Evolutionary conservation across 2,113 vertebrate genomes (phyloP).

Genomic region (Gobius niger): DNA sequence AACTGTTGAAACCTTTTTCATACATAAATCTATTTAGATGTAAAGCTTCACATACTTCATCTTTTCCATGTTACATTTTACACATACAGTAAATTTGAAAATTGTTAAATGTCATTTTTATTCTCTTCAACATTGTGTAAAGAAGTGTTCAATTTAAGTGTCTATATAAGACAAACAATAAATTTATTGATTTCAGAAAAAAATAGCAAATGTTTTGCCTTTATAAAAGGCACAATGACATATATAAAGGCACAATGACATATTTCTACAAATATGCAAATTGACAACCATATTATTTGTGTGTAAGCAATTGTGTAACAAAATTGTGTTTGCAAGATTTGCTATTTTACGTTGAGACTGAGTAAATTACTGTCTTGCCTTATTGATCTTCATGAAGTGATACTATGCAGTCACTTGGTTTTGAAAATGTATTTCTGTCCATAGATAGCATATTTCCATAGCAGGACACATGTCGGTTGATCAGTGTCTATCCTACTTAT

Average conservation of each 20-base stretch:
- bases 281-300: neutral
- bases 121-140: neutral
- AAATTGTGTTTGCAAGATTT: slow-evolving; percentile 24
- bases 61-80: neutral
- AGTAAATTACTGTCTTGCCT: slow-evolving; percentile 15
- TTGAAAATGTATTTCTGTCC: slow-evolving; percentile 6
- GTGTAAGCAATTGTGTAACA: slow-evolving; percentile 1
- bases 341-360: slow-evolving; percentile 6
- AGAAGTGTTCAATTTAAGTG: slow-evolving; percentile 8
- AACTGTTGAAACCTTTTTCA: neutral
- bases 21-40: neutral
- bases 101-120: neutral
- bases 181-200: too few species aligned
- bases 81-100: neutral
- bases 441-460: slow-evolving; percentile 22
- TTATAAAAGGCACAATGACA: neutral
- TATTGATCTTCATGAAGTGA: slow-evolving; percentile 9
- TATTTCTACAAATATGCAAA: slow-evolving; percentile 63
- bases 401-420: slow-evolving; percentile 13
- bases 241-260: neutral
- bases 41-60: slow-evolving; percentile 1
- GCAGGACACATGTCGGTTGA: slow-evolving; percentile 15
- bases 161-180: too few species aligned
- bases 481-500: slow-evolving; percentile 32
- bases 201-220: neutral